A percentile compares a stretch with the other conserved stretches of the same genome.
phyloP scores from a whole-genome alignment of 2,888 invertebrate genomes.

The Tanaodytes sp. region DNA sequence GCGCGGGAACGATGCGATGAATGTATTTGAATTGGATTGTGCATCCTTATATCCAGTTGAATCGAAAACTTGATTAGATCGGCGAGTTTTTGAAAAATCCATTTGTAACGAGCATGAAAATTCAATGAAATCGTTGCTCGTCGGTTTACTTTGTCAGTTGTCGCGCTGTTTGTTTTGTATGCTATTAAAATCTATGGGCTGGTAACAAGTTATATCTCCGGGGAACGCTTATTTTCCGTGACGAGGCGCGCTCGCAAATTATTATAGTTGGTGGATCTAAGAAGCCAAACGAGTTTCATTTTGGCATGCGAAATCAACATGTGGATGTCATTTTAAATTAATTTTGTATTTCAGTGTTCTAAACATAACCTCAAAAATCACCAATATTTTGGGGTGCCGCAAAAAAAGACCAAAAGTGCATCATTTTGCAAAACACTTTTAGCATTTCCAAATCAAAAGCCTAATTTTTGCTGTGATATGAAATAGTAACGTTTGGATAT shows the following conservation, averaged over 20 bases:
- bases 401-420: too few relatives aligned
- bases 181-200: conserved; percentile 43
- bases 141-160: conserved; percentile 22
- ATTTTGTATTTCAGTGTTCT: not conserved
- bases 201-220: conserved; percentile 39
- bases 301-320: too few relatives aligned
- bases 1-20: conserved; percentile 9
- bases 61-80: conserved; percentile 31
- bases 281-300: too few relatives aligned
- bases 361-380: not conserved
- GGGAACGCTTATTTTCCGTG: conserved; percentile 37
- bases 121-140: conserved; percentile 27
- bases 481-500: too few relatives aligned
- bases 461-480: too few relatives aligned
- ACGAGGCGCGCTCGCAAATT: conserved; percentile 35
- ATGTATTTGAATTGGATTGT: conserved; percentile 6
- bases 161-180: conserved; percentile 41
- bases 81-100: conserved; percentile 24
- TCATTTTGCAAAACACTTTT: too few relatives aligned
- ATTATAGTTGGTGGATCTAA: too few relatives aligned
- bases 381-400: too few relatives aligned
- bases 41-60: conserved; percentile 14
- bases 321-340: too few relatives aligned
- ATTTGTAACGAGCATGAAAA: conserved; percentile 28
- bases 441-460: too few relatives aligned